Evolutionary conservation across 2,888 invertebrate genomes (phyloP), one percentile per base, ranked within the genome.

Genomic region (Dasypolia templi): DNA sequence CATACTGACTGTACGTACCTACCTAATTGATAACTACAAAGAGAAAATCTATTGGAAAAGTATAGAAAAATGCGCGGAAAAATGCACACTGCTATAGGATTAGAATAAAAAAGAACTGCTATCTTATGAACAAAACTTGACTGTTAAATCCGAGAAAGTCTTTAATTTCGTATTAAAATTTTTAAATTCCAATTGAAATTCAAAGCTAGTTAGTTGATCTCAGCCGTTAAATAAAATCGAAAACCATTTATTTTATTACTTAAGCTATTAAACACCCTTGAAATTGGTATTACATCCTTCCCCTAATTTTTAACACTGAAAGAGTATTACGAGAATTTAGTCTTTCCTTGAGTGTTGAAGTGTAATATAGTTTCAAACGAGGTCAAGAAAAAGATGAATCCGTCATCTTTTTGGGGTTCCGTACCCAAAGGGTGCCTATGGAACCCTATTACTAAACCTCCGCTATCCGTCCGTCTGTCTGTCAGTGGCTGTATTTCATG

Each of bases 121-220:
- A 53, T 26, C 0, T 5, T 58, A 63, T 32, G 22, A 51, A 49
- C 19, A 14, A 26, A 61, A 69, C 61, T 62, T 39, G 6, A 6
- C 12, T 53, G 55, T 32, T 32, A 35, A 62, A 49, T 46, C 14
- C 4, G 3, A 22, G 61, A 68, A 62, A 58, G 26, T 26, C 11
- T 51, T 58, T 77, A 32, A 32, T 39, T 56, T 29, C 46, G 39
- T n/a, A 67, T 74, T 49, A 58, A 77, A 74, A 56, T 74, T 77
- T 77, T 77, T 74, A 56, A 65, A 77, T 53, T 64, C 42, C 19
- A 46, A 46, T 53, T 53, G 51, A 63, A 59, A 79, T 79, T 64
- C 44, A 79, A 59, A 63, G 58, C 51, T 22, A 3, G 32, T 49
- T 79, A 72, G 63, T 71, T 79, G 51, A 59, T 63, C 42, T 62